phyloP scores from a whole-genome alignment of 2,797 vertebrate species.

The Falco rusticolus region DNA sequence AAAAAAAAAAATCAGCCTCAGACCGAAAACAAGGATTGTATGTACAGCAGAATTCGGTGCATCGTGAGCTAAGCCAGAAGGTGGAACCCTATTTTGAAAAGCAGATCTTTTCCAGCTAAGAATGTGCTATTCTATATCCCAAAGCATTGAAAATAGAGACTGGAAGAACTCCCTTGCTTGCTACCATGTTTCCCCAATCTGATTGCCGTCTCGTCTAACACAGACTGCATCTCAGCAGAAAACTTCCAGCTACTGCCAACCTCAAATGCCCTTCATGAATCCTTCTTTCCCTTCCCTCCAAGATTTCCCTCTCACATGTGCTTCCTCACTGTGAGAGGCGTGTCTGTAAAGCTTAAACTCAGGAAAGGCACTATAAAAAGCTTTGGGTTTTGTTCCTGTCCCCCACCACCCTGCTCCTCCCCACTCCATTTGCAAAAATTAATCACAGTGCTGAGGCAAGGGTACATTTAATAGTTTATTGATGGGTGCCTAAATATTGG shows the following conservation, averaged over 20 bases:
- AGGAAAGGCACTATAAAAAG: background rate
- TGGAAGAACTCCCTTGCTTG: background rate
- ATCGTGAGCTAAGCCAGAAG: background rate
- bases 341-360: background rate
- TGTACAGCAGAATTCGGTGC: accelerated
- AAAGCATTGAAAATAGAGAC: background rate
- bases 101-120: background rate
- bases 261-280: background rate
- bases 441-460: background rate
- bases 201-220: background rate
- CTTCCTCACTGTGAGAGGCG: background rate
- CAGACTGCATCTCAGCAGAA: background rate
- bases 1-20: background rate
- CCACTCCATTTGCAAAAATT: accelerated
- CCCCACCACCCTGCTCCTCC: background rate
- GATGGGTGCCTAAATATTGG: background rate
- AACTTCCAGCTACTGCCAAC: background rate
- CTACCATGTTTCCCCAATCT: background rate
- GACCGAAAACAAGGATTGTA: accelerated
- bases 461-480: background rate
- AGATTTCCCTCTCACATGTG: background rate
- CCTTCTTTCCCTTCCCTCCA: background rate
- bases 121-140: background rate
- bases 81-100: background rate
- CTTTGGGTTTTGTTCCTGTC: background rate